phyloP scores from a whole-genome alignment of 2,888 invertebrate species.

The Callyntrura sp. region DNA sequence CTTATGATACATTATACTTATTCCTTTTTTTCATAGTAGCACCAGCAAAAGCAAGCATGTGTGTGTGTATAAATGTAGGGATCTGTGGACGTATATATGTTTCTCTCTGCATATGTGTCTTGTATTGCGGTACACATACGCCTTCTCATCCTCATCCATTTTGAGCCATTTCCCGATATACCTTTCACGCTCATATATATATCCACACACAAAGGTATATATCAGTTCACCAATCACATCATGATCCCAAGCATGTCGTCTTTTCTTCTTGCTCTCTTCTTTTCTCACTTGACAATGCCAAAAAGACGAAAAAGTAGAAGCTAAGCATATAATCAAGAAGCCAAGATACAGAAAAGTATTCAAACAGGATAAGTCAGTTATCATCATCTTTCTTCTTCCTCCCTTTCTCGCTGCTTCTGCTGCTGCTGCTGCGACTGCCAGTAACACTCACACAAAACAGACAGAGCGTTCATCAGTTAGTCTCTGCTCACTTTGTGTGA shows the following conservation, averaged over 20 bases:
- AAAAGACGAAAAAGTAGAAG: constrained; percentile 35
- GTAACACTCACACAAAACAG: constrained; percentile 30
- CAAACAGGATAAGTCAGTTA: constrained; percentile 74
- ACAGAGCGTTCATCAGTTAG: constrained; percentile 59
- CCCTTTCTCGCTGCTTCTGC: constrained; percentile 32
- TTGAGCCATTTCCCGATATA: background rate
- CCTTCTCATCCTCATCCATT: too few species aligned
- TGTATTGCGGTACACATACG: too few species aligned
- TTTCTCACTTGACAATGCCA: constrained; percentile 67
- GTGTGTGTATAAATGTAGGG: too few species aligned
- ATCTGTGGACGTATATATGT: too few species aligned
- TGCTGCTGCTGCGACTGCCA: constrained; percentile 25
- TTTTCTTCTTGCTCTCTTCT: constrained; percentile 59
- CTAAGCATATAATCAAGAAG: constrained; percentile 63
- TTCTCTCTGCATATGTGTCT: too few species aligned
- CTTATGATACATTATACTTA: background rate
- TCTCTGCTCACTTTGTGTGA: constrained; percentile 57
- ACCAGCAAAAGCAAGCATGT: too few species aligned
- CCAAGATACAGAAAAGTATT: constrained; percentile 64
- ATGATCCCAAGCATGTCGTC: constrained; percentile 74
- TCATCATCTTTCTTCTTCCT: constrained; percentile 65
- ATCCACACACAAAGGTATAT: constrained; percentile 27
- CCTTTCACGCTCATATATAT: background rate
- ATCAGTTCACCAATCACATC: constrained; percentile 78
- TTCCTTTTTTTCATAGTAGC: too few species aligned